These are phyloP conservation scores for Hypercompe scribonia DNA, from an alignment of 2,888 invertebrate species.

Conservation along the genomic window DNA sequence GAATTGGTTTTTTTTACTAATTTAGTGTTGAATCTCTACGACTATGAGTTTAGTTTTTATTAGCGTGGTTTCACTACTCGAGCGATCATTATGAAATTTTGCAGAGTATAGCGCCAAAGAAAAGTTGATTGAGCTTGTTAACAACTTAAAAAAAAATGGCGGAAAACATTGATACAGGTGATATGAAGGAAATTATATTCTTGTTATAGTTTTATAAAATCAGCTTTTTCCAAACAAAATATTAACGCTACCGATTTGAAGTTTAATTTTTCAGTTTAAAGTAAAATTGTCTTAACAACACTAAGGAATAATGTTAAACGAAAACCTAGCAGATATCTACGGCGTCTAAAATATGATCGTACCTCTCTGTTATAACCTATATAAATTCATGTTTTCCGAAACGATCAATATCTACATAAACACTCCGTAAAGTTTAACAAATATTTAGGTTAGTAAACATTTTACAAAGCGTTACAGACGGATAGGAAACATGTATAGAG, in stretches of 20 bases:
- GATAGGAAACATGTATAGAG: neutral
- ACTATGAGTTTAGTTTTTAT: too few relatives aligned
- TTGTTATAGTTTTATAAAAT: too few relatives aligned
- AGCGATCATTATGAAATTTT: too few relatives aligned
- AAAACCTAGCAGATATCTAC: neutral
- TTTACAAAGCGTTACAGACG: neutral
- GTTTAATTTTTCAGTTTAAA: neutral
- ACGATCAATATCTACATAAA: neutral
- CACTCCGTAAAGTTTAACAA: neutral
- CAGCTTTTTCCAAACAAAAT: neutral
- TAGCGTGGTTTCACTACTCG: too few relatives aligned
- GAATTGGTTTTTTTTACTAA: too few relatives aligned
- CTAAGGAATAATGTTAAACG: neutral
- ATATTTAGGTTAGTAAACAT: constrained; percentile 7
- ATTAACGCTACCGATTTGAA: neutral
- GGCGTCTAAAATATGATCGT: neutral
- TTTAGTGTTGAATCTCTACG: too few relatives aligned
- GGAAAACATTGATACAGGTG: too few relatives aligned
- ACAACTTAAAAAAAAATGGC: too few relatives aligned
- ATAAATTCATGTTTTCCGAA: neutral
- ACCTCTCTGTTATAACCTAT: neutral
- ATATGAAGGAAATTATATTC: too few relatives aligned
- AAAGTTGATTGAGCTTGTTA: too few relatives aligned
- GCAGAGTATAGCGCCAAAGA: too few relatives aligned
- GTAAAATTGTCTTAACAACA: neutral